phyloP scores from a whole-genome alignment of 2,888 invertebrate genomes.

The Epinotia demarniana region DNA sequence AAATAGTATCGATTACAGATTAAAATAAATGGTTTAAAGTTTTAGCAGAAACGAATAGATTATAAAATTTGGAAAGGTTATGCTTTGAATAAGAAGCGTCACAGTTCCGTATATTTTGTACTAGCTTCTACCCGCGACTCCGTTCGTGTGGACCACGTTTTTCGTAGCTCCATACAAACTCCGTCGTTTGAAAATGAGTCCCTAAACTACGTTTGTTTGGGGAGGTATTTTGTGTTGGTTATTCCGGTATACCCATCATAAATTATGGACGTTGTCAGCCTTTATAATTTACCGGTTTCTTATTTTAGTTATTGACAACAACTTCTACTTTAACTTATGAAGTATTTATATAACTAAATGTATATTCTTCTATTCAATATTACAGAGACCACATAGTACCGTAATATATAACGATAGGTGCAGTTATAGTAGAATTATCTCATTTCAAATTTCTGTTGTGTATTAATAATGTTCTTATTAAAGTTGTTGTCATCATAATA shows the following conservation, averaged over 20 bases:
- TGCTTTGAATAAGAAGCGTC: background rate
- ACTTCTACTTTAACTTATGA: conserved; percentile 1
- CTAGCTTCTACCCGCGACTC: too few species aligned
- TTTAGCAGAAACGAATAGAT: background rate
- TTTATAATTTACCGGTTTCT: background rate
- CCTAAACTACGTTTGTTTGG: too few species aligned
- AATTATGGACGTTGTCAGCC: background rate
- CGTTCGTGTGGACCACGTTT: too few species aligned
- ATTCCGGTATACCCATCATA: too few species aligned
- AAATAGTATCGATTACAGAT: background rate
- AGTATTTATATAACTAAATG: conserved; percentile 3
- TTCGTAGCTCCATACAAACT: too few species aligned
- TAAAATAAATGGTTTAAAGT: background rate
- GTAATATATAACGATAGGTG: background rate
- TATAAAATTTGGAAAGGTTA: background rate
- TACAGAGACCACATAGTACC: background rate
- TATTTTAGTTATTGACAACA: conserved; percentile 4
- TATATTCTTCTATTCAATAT: conserved; percentile 21
- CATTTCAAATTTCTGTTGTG: background rate
- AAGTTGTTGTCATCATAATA: conserved; percentile 14
- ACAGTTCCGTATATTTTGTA: background rate
- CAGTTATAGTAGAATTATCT: background rate
- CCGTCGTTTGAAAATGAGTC: too few species aligned
- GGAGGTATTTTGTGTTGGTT: too few species aligned
- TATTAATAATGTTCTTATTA: background rate